A percentile compares a stretch with the other conserved stretches of the same genome.
These are phyloP conservation scores for Pungitius pungitius DNA, from an alignment of 2,113 vertebrate genomes.

Conservation along the genomic window DNA sequence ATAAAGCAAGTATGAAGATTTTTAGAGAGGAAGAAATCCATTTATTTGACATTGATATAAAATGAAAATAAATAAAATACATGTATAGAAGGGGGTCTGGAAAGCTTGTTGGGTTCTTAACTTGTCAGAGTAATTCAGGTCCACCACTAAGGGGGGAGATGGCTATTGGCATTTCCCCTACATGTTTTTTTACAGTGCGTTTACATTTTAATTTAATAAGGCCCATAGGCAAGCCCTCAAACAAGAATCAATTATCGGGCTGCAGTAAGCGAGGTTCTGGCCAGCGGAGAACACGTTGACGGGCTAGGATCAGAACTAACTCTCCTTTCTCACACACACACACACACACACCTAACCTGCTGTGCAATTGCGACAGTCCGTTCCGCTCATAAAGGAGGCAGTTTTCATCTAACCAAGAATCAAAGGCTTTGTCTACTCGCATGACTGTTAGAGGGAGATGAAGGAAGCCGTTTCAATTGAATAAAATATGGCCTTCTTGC, in stretches of 20 bases:
- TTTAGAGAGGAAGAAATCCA: neutral
- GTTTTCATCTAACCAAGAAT: constrained; percentile 61
- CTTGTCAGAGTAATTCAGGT: constrained; percentile 73
- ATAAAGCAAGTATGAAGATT: neutral
- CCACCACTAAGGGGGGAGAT: constrained; percentile 48
- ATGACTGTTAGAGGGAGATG: constrained; percentile 61
- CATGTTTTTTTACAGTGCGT: constrained; percentile 72
- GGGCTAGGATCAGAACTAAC: constrained; percentile 40
- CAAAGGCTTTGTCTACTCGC: constrained; percentile 64
- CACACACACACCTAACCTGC: neutral
- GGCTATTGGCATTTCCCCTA: constrained; percentile 74
- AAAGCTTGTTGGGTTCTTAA: constrained; percentile 67
- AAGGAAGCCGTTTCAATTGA: constrained; percentile 60
- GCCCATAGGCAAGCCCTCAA: constrained; percentile 74
- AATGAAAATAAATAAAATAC: constrained; percentile 12
- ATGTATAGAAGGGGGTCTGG: constrained; percentile 19
- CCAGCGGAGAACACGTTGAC: constrained; percentile 49
- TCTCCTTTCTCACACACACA: neutral
- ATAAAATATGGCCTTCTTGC: constrained; percentile 69
- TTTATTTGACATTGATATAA: constrained; percentile 26
- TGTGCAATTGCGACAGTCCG: constrained; percentile 29
- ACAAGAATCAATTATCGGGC: constrained; percentile 77
- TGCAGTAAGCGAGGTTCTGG: constrained; percentile 60
- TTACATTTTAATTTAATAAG: constrained; percentile 82
- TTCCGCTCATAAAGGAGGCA: constrained; percentile 42